Evolutionary conservation across 1,140 invertebrate species (phyloP).

Genomic region (Aricia agestis): DNA sequence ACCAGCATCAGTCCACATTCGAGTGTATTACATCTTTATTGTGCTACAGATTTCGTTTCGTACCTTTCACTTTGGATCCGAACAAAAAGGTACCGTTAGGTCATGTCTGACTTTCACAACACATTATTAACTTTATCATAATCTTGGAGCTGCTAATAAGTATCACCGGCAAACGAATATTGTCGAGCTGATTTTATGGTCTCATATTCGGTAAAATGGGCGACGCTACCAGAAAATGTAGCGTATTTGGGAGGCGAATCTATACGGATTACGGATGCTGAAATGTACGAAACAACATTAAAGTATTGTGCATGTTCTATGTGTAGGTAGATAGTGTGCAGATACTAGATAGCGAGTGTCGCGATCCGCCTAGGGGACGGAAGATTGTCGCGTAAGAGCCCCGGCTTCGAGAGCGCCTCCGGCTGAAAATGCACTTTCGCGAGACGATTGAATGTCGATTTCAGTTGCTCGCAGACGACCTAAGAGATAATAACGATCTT

Average conservation of each 20-base stretch:
- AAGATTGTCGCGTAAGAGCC: slow-evolving; percentile 69
- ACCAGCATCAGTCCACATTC: neutral
- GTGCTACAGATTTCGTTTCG: slow-evolving; percentile 11
- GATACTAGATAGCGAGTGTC: too few relatives aligned
- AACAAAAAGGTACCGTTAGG: slow-evolving; percentile 15
- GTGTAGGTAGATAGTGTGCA: slow-evolving; percentile 5
- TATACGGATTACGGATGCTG: neutral
- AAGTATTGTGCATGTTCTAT: neutral
- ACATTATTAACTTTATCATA: slow-evolving; percentile 11
- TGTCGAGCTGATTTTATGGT: too few relatives aligned
- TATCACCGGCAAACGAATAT: neutral
- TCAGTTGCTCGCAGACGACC: slow-evolving; percentile 46
- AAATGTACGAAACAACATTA: slow-evolving; percentile 6
- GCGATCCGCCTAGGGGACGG: slow-evolving; percentile 48
- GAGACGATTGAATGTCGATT: slow-evolving; percentile 64
- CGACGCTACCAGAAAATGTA: neutral
- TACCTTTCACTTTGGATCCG: slow-evolving; percentile 12
- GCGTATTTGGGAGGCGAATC: neutral
- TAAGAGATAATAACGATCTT: slow-evolving; percentile 51
- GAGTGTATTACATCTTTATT: slow-evolving; percentile 2
- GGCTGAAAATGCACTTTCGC: slow-evolving; percentile 71
- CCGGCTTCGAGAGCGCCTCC: slow-evolving; percentile 40
- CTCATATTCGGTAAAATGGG: neutral
- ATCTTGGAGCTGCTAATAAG: slow-evolving; percentile 1
- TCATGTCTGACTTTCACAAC: slow-evolving; percentile 13